Evolutionary conservation across 2,888 invertebrate genomes (phyloP).

Genomic region (Thereva unica): DNA sequence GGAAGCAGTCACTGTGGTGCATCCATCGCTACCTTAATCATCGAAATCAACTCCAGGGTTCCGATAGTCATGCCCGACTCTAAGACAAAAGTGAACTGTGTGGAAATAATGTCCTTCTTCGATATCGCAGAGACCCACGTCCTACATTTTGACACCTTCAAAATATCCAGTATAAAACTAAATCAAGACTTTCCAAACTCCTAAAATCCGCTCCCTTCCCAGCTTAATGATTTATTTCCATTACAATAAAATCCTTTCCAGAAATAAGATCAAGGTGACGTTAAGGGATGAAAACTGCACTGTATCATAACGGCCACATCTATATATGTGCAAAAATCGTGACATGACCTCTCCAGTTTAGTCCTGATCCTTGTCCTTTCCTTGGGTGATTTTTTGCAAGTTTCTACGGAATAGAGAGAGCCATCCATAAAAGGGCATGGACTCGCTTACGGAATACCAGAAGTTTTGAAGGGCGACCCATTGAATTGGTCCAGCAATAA

Average conservation of each 20-base stretch:
- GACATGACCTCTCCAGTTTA: constrained; percentile 29
- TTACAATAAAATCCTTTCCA: constrained; percentile 5
- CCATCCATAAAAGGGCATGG: constrained; percentile 5
- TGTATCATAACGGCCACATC: constrained; percentile 4
- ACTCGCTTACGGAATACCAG: background rate
- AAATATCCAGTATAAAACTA: no score
- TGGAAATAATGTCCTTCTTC: no score
- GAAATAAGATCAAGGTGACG: background rate
- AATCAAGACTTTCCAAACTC: no score
- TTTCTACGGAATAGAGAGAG: constrained; percentile 11
- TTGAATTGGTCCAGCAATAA: constrained; percentile 34
- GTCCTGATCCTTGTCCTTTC: constrained; percentile 13
- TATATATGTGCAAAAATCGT: constrained; percentile 23
- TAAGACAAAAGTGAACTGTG: no score
- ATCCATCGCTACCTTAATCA: no score
- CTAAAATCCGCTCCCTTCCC: no score
- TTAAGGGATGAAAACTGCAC: background rate
- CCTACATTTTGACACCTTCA: no score
- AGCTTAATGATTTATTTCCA: constrained; percentile 23
- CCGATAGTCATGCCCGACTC: no score
- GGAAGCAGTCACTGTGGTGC: no score
- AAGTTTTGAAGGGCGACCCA: constrained; percentile 26
- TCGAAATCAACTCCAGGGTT: no score
- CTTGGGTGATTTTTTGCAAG: background rate
- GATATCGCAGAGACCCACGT: no score